A percentile compares a stretch with the other conserved stretches of the same genome.
phyloP scores from a whole-genome alignment of 1,140 invertebrate genomes.

The Homalodisca vitripennis region DNA sequence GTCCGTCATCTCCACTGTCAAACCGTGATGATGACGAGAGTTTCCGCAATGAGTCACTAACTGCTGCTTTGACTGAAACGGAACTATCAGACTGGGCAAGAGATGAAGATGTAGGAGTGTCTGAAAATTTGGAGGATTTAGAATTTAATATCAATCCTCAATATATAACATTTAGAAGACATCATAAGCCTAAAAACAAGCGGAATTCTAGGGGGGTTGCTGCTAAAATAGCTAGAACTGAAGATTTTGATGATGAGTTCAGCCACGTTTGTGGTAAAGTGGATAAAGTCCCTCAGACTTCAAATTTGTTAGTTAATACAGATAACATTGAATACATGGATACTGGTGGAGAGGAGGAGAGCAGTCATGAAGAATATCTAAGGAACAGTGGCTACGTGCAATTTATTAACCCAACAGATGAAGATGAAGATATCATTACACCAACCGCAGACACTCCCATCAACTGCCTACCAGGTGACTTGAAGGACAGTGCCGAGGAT shows the following conservation, averaged over 20 bases:
- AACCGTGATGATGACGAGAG: slow-evolving; percentile 46
- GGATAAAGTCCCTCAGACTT: slow-evolving; percentile 32
- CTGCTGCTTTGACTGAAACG: slow-evolving; percentile 73
- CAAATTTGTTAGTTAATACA: slow-evolving; percentile 45
- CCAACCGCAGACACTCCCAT: slow-evolving; percentile 35
- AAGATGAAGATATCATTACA: slow-evolving; percentile 39
- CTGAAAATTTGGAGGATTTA: slow-evolving; percentile 68
- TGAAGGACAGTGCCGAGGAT: slow-evolving; percentile 41
- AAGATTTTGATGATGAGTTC: slow-evolving; percentile 46
- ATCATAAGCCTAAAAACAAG: slow-evolving; percentile 48
- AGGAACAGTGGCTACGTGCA: slow-evolving; percentile 68
- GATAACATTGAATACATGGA: slow-evolving; percentile 74
- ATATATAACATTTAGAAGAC: slow-evolving; percentile 52
- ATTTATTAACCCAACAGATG: slow-evolving; percentile 56
- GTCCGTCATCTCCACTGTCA: slow-evolving; percentile 48
- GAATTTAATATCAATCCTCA: slow-evolving; percentile 56
- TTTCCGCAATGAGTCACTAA: slow-evolving; percentile 46
- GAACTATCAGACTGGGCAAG: slow-evolving; percentile 83
- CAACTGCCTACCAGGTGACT: slow-evolving; percentile 27
- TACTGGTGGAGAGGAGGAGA: slow-evolving; percentile 61
- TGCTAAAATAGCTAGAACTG: slow-evolving; percentile 48
- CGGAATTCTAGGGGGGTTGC: slow-evolving; percentile 42
- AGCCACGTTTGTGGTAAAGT: slow-evolving; percentile 50
- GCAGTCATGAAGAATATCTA: slow-evolving; percentile 45
- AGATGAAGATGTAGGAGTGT: slow-evolving; percentile 63